These are phyloP conservation scores for Syngnathoides biaculeatus DNA, from an alignment of 2,113 vertebrate species.

Conservation along the genomic window DNA sequence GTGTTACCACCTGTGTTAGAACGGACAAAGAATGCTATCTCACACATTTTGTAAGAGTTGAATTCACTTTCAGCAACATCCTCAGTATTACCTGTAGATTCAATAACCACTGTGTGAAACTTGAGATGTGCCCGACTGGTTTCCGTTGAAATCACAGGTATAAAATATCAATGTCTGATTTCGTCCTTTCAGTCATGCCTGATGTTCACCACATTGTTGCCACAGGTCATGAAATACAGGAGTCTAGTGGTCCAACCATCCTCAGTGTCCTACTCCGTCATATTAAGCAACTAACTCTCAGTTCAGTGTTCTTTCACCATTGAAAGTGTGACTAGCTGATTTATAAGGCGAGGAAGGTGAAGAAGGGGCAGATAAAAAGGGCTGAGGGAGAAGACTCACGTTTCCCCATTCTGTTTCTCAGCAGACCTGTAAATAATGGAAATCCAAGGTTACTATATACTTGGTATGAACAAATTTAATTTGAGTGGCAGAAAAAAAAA, in stretches of 20 bases:
- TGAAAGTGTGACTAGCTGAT: neutral
- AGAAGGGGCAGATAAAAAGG: conserved; percentile 5
- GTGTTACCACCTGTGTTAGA: neutral
- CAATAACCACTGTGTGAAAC: neutral
- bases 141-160: neutral
- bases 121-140: neutral
- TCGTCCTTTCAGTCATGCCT: neutral
- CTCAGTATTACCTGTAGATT: neutral
- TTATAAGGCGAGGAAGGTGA: conserved; percentile 1
- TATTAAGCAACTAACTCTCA: neutral
- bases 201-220: neutral
- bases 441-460: neutral
- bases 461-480: neutral
- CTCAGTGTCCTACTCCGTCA: neutral
- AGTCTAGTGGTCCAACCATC: conserved; percentile 6
- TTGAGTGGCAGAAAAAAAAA: no score
- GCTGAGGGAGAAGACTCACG: conserved; percentile 51
- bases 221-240: conserved; percentile 12
- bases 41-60: neutral
- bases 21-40: neutral
- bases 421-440: conserved; percentile 63
- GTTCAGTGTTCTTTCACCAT: neutral
- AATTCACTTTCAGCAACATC: neutral
- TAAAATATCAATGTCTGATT: neutral
- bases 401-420: conserved; percentile 53